Conservation (phyloP, 2,888 invertebrate genomes). For the Unio delphinus region DNA sequence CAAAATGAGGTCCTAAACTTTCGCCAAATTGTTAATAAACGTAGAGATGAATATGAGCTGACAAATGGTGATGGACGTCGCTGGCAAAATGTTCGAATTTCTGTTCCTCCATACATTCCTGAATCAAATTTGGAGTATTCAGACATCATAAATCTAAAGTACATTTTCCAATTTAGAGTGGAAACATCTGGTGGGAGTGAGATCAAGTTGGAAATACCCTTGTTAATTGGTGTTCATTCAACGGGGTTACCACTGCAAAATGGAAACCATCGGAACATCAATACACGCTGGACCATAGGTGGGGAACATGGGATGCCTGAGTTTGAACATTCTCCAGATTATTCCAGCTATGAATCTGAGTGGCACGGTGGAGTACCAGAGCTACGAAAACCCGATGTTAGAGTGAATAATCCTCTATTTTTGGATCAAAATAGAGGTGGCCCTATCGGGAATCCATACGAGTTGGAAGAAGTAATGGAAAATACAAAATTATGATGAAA, state of each 20-base stretch:
- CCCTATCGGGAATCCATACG: background rate
- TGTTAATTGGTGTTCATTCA: constrained; percentile 60
- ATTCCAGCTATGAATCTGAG: constrained; percentile 15
- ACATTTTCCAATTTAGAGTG: constrained; percentile 66
- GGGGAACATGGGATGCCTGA: constrained; percentile 13
- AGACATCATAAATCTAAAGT: constrained; percentile 69
- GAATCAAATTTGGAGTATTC: constrained; percentile 67
- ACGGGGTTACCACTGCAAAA: constrained; percentile 41
- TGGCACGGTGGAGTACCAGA: constrained; percentile 50
- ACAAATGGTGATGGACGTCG: constrained; percentile 62
- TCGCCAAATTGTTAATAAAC: constrained; percentile 67
- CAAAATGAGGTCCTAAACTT: constrained; percentile 53
- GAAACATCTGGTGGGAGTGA: constrained; percentile 64
- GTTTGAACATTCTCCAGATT: constrained; percentile 5
- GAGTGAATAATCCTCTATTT: constrained; percentile 50
- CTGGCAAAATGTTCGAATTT: constrained; percentile 66
- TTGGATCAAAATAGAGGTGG: constrained; percentile 12
- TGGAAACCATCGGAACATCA: constrained; percentile 26
- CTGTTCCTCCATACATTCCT: constrained; percentile 69
- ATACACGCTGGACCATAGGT: constrained; percentile 53
- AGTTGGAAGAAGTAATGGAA: constrained; percentile 45
- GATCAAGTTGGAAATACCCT: constrained; percentile 58
- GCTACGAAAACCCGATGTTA: constrained; percentile 37
- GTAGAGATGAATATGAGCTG: constrained; percentile 66
- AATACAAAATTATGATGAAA: constrained; percentile 42